Conservation (phyloP, 2,888 invertebrate species). For the Charanyca ferruginea region DNA sequence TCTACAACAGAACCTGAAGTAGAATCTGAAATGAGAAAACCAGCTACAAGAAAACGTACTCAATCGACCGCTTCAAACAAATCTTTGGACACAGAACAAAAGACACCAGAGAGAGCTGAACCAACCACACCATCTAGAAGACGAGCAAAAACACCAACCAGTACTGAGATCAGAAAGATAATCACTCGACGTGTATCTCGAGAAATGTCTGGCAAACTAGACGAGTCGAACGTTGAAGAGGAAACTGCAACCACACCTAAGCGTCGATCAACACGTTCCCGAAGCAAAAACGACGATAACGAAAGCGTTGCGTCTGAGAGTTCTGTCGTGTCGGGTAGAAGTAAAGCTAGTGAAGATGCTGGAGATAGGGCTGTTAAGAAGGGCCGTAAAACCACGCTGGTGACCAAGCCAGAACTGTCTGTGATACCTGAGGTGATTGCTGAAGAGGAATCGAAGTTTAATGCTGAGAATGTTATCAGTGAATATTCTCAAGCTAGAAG, state of each 20-base stretch:
- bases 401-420: constrained; percentile 82
- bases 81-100: constrained; percentile 70
- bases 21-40: constrained; percentile 71
- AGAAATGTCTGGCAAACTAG: constrained; percentile 77
- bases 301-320: constrained; percentile 80
- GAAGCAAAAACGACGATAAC: constrained; percentile 79
- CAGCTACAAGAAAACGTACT: constrained; percentile 78
- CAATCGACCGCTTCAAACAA: constrained; percentile 78
- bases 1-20: constrained; percentile 51
- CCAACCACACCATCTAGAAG: constrained; percentile 67
- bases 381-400: constrained; percentile 78
- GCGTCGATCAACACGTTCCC: constrained; percentile 71
- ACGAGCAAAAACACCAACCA: constrained; percentile 78
- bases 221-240: constrained; percentile 75
- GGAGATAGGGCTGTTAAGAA: constrained; percentile 74
- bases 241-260: constrained; percentile 78
- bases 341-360: constrained; percentile 73
- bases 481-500: constrained; percentile 81
- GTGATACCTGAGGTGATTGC: constrained; percentile 85
- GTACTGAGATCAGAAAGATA: constrained; percentile 80
- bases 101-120: constrained; percentile 69
- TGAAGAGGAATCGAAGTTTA: constrained; percentile 72
- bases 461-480: constrained; percentile 69
- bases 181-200: constrained; percentile 83
- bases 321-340: constrained; percentile 76